A percentile compares a stretch with the other conserved stretches of the same genome.
Evolutionary conservation across 2,113 vertebrate species (phyloP).

Genomic region (Falco punctatus): DNA sequence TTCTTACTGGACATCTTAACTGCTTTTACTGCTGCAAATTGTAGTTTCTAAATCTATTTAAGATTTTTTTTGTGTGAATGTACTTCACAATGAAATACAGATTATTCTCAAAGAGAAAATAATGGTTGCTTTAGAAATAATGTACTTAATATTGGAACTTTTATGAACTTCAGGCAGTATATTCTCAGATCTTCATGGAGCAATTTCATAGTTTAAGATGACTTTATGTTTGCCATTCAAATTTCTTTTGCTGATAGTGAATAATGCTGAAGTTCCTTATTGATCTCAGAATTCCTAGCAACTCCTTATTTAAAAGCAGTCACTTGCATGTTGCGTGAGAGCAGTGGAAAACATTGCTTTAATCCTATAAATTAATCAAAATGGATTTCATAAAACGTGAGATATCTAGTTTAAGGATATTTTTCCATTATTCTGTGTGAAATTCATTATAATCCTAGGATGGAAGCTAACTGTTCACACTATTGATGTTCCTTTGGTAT

Average conservation of each 20-base stretch:
- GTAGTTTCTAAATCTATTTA: constrained; percentile 48
- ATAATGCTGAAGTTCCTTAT: not conserved
- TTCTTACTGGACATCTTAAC: constrained; percentile 15
- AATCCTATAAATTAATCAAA: constrained; percentile 14
- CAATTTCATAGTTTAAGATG: not conserved
- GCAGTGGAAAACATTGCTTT: not conserved
- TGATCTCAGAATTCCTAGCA: not conserved
- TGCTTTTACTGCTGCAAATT: constrained; percentile 19
- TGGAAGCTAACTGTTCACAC: not conserved
- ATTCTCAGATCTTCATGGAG: not conserved
- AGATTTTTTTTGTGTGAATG: not conserved
- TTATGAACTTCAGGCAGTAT: not conserved
- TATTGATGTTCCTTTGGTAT: not conserved
- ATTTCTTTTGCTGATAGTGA: not conserved
- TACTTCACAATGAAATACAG: constrained; percentile 18
- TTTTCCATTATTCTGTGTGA: not conserved
- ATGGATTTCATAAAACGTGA: not conserved
- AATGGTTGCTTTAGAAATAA: constrained; percentile 22
- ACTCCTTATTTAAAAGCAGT: constrained; percentile 5
- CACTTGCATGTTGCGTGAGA: not conserved
- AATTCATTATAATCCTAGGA: not conserved
- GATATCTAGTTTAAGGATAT: not conserved
- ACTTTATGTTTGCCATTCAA: not conserved
- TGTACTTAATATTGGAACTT: not conserved
- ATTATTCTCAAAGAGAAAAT: not conserved